A percentile compares a stretch with the other conserved stretches of the same genome.
These are phyloP conservation scores for Sturnus vulgaris DNA, from an alignment of 2,113 vertebrate genomes.

Conservation along the genomic window DNA sequence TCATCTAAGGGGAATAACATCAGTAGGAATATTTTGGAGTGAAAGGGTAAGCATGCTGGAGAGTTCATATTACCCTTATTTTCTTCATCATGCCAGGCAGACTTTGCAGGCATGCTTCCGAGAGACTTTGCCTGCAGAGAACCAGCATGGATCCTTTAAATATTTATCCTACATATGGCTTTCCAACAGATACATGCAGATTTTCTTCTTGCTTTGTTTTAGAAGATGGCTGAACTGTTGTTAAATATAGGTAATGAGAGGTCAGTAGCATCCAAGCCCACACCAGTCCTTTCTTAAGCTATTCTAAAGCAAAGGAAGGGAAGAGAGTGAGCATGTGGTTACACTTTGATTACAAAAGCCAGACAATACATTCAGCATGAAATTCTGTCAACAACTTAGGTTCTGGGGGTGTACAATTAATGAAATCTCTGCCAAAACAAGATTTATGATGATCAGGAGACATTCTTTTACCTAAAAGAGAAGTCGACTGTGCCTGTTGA, in stretches of 20 bases:
- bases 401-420: background rate
- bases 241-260: background rate
- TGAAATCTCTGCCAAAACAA: background rate
- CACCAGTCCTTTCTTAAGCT: background rate
- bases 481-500: background rate
- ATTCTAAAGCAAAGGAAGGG: background rate
- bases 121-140: background rate
- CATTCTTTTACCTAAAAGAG: background rate
- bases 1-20: background rate
- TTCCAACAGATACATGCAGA: background rate
- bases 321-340: background rate
- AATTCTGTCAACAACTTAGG: background rate
- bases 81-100: background rate
- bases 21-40: background rate
- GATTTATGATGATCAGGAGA: background rate
- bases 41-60: background rate
- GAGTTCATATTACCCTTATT: background rate
- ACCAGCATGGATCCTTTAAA: background rate
- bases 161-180: background rate
- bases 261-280: background rate
- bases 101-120: background rate
- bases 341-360: background rate
- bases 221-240: background rate
- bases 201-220: background rate
- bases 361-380: background rate